Conservation (phyloP, 2,797 vertebrate species). For the Fundulus diaphanus region DNA sequence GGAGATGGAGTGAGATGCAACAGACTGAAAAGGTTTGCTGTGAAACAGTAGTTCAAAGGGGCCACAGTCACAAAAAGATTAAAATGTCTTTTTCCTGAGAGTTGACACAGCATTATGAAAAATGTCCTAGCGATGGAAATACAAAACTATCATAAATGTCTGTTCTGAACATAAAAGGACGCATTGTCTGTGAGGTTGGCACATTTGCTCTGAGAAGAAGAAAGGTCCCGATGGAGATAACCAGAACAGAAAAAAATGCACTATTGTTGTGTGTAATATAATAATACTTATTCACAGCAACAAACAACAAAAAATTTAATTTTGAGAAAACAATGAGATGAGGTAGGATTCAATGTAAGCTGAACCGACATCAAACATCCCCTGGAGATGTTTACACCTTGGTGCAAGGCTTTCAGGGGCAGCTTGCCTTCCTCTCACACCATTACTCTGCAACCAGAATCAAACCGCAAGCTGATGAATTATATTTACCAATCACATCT, state of each 20-base stretch:
- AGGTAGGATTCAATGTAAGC: constrained; percentile 53
- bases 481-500: constrained; percentile 42
- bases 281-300: constrained; percentile 49
- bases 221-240: constrained; percentile 38
- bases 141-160: constrained; percentile 32
- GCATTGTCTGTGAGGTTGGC: constrained; percentile 3
- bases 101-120: constrained; percentile 31
- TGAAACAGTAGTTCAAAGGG: constrained; percentile 50
- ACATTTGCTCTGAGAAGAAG: constrained; percentile 23
- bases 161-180: constrained; percentile 29
- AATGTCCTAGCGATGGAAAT: constrained; percentile 40
- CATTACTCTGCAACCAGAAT: constrained; percentile 41
- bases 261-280: constrained; percentile 25
- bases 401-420: constrained; percentile 47
- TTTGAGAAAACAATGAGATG: constrained; percentile 55
- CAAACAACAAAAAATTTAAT: constrained; percentile 62
- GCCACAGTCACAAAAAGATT: constrained; percentile 39
- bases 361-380: constrained; percentile 60
- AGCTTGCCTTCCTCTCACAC: constrained; percentile 53
- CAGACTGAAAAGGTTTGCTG: constrained; percentile 30
- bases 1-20: constrained; percentile 35
- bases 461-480: constrained; percentile 51
- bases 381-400: constrained; percentile 54
- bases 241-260: constrained; percentile 22
- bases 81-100: constrained; percentile 26